phyloP scores from a whole-genome alignment of 2,797 vertebrate genomes.

The Eutrigla gurnardus region DNA sequence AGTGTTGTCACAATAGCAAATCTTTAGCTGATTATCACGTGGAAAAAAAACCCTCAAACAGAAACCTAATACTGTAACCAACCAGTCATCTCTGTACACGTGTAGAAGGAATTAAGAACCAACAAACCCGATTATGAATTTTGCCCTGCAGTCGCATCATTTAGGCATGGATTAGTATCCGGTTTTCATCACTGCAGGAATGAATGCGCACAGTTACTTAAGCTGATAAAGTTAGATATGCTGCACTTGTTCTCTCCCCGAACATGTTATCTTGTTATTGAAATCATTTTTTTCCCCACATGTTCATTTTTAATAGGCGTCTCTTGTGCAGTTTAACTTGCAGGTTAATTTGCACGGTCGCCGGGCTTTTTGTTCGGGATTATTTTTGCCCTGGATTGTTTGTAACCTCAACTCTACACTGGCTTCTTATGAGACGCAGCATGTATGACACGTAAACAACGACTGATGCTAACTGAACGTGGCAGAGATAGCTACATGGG shows the following conservation, averaged over 20 bases:
- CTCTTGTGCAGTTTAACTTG: conserved; percentile 20
- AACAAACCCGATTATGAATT: conserved; percentile 74
- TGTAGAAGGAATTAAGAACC: conserved; percentile 65
- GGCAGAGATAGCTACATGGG: conserved; percentile 45
- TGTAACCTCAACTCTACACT: not conserved
- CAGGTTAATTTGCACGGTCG: conserved; percentile 1
- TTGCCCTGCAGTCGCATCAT: conserved; percentile 67
- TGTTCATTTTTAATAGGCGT: conserved; percentile 47
- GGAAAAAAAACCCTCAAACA: not conserved
- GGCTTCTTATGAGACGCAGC: not conserved
- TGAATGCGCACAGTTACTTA: conserved; percentile 51
- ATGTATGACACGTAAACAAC: conserved; percentile 33
- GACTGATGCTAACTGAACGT: conserved; percentile 34
- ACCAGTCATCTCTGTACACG: conserved; percentile 41
- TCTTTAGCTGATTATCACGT: conserved; percentile 28
- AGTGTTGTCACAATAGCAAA: conserved; percentile 44
- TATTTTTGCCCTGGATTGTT: conserved; percentile 3
- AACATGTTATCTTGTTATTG: conserved; percentile 68
- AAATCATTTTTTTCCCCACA: conserved; percentile 28
- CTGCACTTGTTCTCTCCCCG: conserved; percentile 44
- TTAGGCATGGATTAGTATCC: conserved; percentile 71
- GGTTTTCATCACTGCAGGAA: conserved; percentile 59
- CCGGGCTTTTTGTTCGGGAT: not conserved
- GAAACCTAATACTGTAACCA: conserved; percentile 29
- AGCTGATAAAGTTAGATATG: conserved; percentile 71